phyloP scores from a whole-genome alignment of 2,888 invertebrate species.

The Dioctria linearis region DNA sequence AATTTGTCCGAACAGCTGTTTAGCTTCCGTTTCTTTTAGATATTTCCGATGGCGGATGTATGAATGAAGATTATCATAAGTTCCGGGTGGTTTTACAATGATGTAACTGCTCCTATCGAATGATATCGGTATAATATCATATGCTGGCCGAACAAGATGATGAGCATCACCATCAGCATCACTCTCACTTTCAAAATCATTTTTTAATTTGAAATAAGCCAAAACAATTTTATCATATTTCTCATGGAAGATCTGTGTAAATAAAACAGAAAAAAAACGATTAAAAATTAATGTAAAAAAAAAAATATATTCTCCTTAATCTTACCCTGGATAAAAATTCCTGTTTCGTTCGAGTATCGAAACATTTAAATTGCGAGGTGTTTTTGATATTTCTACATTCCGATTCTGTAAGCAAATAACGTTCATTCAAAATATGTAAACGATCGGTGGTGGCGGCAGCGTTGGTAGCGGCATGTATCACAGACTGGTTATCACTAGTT shows the following conservation, averaged over 20 bases:
- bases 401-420: slow-evolving; percentile 81
- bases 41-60: slow-evolving; percentile 90
- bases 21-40: slow-evolving; percentile 89
- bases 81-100: slow-evolving; percentile 78
- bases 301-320: background rate
- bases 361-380: slow-evolving; percentile 61
- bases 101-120: slow-evolving; percentile 82
- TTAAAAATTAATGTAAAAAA: background rate
- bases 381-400: slow-evolving; percentile 64
- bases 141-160: slow-evolving; percentile 65
- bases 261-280: background rate
- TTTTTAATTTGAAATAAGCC: slow-evolving; percentile 82
- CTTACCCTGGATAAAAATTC: slow-evolving; percentile 91
- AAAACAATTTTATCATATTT: slow-evolving; percentile 75
- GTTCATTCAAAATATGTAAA: slow-evolving; percentile 80
- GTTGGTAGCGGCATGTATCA: slow-evolving; percentile 50
- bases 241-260: slow-evolving; percentile 64
- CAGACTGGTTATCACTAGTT: slow-evolving; percentile 3
- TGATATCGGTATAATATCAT: slow-evolving; percentile 81
- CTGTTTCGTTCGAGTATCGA: slow-evolving; percentile 87
- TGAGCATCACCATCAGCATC: slow-evolving; percentile 59
- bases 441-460: slow-evolving; percentile 58
- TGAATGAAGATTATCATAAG: slow-evolving; percentile 89
- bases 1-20: slow-evolving; percentile 90
- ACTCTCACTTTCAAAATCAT: slow-evolving; percentile 53